These are phyloP conservation scores for Maniola jurtina DNA, from an alignment of 1,140 invertebrate species.

Conservation along the genomic window DNA sequence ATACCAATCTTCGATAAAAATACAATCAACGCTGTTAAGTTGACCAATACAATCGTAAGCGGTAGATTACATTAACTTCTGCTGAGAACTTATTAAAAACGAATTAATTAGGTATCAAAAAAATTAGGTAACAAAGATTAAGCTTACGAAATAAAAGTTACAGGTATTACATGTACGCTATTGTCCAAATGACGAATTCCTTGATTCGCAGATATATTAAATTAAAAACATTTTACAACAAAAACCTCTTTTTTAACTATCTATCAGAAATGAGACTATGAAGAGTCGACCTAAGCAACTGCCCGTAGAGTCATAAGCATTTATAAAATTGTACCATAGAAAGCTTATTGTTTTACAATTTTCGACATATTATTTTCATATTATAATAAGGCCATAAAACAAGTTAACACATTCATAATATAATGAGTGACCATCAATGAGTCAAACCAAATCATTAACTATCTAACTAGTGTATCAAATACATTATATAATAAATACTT, in stretches of 20 bases:
- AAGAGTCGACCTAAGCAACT: constrained; percentile 27
- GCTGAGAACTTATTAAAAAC: no score
- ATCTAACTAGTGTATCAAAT: constrained; percentile 47
- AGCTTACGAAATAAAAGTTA: no score
- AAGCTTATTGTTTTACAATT: constrained; percentile 21
- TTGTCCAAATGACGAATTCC: constrained; percentile 19
- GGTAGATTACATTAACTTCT: no score
- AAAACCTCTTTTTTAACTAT: constrained; percentile 35
- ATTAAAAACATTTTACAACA: constrained; percentile 38
- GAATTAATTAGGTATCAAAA: no score
- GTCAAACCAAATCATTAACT: constrained; percentile 58
- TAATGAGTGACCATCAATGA: constrained; percentile 43
- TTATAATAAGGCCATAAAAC: constrained; percentile 62
- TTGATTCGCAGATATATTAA: constrained; percentile 26
- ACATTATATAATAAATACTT: constrained; percentile 34
- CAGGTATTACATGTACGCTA: not conserved
- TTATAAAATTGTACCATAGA: constrained; percentile 24
- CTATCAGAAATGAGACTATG: constrained; percentile 34
- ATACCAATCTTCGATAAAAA: not conserved
- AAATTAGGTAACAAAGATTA: no score
- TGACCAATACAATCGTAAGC: no score
- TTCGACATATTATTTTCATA: constrained; percentile 19
- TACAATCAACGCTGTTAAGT: not conserved
- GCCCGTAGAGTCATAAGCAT: constrained; percentile 20
- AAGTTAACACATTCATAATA: constrained; percentile 59